Conservation (phyloP, 2,113 vertebrate species). For the Mobula birostris region DNA sequence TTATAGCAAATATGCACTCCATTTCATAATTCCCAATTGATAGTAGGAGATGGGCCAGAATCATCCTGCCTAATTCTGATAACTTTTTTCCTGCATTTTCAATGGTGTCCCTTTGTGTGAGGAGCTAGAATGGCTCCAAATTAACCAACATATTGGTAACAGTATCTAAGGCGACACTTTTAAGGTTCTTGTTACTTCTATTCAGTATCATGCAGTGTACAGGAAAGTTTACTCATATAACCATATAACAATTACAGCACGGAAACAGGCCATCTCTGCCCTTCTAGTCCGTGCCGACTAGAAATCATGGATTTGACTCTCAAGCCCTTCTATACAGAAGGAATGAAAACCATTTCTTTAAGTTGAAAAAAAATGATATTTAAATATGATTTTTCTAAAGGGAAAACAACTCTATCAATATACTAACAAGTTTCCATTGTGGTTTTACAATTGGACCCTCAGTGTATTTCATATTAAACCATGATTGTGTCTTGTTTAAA, state of each 20-base stretch:
- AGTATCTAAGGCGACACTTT: not conserved
- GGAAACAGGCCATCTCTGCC: too few relatives aligned
- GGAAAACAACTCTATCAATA: not conserved
- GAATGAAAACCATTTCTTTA: not conserved
- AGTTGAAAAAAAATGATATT: slow-evolving; percentile 1
- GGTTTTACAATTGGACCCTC: slow-evolving; percentile 16
- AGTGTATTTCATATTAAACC: slow-evolving; percentile 18
- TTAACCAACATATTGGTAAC: not conserved
- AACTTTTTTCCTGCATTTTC: not conserved
- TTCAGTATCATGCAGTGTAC: not conserved
- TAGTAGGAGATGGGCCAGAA: not conserved
- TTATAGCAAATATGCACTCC: too few relatives aligned
- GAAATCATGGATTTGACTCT: not conserved
- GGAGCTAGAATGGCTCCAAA: not conserved
- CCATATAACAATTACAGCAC: too few relatives aligned
- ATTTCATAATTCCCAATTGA: too few relatives aligned
- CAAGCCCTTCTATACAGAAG: not conserved
- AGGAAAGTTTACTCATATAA: not conserved
- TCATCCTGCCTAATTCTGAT: not conserved
- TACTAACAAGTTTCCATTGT: slow-evolving; percentile 6
- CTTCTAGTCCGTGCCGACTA: too few relatives aligned
- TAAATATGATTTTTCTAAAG: slow-evolving; percentile 18
- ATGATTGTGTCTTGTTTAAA: slow-evolving; percentile 26
- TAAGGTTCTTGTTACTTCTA: not conserved
- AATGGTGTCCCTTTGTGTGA: not conserved